These are phyloP conservation scores for Mionectes olivaceus DNA, from an alignment of 2,797 vertebrate species.

Conservation along the genomic window DNA sequence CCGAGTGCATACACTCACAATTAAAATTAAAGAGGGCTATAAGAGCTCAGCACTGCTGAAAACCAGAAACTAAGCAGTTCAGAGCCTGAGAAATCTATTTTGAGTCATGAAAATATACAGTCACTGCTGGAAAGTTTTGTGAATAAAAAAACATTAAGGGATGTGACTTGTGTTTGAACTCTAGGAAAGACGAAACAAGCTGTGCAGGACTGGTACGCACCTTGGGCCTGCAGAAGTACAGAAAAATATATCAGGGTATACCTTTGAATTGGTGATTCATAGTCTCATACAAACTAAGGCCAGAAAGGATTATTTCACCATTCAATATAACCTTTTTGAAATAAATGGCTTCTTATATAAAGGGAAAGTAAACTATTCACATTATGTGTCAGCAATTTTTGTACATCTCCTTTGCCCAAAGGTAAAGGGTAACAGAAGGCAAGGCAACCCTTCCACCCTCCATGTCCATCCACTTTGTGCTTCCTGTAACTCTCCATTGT, in stretches of 20 bases:
- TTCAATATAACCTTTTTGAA: not conserved
- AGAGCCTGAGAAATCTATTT: not conserved
- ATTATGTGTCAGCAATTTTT: not conserved
- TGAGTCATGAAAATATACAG: not conserved
- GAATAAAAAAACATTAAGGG: not conserved
- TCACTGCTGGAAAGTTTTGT: not conserved
- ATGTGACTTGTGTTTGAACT: not conserved
- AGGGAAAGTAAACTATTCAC: not conserved
- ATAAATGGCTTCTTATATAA: not conserved
- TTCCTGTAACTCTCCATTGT: not conserved
- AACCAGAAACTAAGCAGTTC: not conserved
- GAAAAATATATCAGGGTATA: not conserved
- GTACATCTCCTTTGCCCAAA: not conserved
- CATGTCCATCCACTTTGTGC: not conserved
- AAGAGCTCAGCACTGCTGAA: not conserved
- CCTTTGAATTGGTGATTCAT: not conserved
- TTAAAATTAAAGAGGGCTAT: not conserved
- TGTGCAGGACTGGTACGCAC: not conserved
- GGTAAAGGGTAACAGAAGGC: not conserved
- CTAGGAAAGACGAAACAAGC: not conserved
- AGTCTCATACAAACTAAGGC: not conserved
- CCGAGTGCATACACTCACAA: not conserved
- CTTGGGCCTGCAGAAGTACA: not conserved
- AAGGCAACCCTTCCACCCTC: fast-evolving
- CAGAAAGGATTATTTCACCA: not conserved